A percentile compares a stretch with the other conserved stretches of the same genome.
These are phyloP conservation scores for Drosophila limbata DNA, from an alignment of 2,888 invertebrate species.

Conservation along the genomic window DNA sequence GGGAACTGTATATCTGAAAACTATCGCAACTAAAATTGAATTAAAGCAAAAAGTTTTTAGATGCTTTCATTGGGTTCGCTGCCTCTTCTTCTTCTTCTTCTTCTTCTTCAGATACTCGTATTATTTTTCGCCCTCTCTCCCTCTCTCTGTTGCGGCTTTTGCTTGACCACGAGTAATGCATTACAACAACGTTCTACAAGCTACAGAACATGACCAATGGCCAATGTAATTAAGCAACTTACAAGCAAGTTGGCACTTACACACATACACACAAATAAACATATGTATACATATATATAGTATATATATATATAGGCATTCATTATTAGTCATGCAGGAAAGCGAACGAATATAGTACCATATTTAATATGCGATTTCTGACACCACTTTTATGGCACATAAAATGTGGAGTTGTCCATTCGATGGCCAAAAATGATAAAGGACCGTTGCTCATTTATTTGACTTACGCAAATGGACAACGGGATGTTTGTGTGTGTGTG, in stretches of 20 bases:
- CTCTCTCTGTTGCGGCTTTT: constrained; percentile 39
- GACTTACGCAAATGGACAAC: constrained; percentile 72
- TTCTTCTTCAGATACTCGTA: constrained; percentile 9
- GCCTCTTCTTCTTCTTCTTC: constrained; percentile 3
- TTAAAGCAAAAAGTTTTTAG: constrained; percentile 70
- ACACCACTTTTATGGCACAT: constrained; percentile 65
- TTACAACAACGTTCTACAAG: constrained; percentile 68
- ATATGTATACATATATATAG: constrained; percentile 12
- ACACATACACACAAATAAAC: constrained; percentile 15
- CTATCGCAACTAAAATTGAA: constrained; percentile 74
- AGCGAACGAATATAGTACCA: constrained; percentile 50
- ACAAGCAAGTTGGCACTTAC: constrained; percentile 57
- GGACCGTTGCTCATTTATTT: constrained; percentile 76
- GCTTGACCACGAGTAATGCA: constrained; percentile 71
- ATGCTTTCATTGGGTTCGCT: constrained; percentile 29
- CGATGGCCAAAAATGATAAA: constrained; percentile 58
- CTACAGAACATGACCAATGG: constrained; percentile 54
- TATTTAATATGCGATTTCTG: constrained; percentile 77
- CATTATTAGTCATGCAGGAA: constrained; percentile 62
- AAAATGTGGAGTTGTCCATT: constrained; percentile 55
- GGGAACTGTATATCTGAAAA: constrained; percentile 44
- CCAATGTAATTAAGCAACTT: constrained; percentile 74
- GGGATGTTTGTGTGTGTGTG: constrained; percentile 6
- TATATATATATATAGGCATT: constrained; percentile 23
- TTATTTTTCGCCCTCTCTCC: constrained; percentile 7